Conservation (phyloP, 2,113 vertebrate genomes). For the Erpornis zantholeuca region DNA sequence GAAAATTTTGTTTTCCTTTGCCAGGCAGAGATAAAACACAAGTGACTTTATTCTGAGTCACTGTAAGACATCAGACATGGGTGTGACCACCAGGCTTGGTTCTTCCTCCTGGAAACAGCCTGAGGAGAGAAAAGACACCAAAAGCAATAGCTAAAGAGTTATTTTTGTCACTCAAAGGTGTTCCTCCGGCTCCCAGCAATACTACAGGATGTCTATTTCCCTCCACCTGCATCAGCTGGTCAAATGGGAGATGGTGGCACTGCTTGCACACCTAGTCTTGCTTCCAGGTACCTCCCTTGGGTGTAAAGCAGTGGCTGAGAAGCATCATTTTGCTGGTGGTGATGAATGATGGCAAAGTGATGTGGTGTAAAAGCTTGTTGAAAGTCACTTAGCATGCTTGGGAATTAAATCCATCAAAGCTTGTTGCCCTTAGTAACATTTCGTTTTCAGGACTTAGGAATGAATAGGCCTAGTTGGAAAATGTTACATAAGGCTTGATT, state of each 20-base stretch:
- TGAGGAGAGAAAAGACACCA: neutral
- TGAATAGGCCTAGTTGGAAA: conserved; percentile 2
- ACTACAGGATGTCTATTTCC: neutral
- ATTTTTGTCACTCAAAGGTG: neutral
- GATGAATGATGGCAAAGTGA: neutral
- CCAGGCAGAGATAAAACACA: neutral
- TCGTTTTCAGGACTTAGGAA: neutral
- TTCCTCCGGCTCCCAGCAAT: neutral
- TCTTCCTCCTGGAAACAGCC: neutral
- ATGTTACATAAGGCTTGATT: conserved; percentile 24
- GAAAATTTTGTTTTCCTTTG: neutral
- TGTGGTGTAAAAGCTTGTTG: neutral
- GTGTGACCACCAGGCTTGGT: neutral
- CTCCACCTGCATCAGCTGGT: neutral
- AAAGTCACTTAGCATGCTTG: neutral
- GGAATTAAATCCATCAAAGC: neutral
- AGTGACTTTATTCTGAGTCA: neutral
- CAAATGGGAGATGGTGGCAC: neutral
- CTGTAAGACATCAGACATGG: neutral
- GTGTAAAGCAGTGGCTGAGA: neutral
- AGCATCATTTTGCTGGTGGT: neutral
- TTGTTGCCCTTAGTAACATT: neutral
- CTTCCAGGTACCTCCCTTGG: neutral
- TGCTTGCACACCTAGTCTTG: neutral
- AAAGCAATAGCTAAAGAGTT: neutral